Conservation (phyloP, 2,113 vertebrate genomes). For the Nesospiza acunhae region DNA sequence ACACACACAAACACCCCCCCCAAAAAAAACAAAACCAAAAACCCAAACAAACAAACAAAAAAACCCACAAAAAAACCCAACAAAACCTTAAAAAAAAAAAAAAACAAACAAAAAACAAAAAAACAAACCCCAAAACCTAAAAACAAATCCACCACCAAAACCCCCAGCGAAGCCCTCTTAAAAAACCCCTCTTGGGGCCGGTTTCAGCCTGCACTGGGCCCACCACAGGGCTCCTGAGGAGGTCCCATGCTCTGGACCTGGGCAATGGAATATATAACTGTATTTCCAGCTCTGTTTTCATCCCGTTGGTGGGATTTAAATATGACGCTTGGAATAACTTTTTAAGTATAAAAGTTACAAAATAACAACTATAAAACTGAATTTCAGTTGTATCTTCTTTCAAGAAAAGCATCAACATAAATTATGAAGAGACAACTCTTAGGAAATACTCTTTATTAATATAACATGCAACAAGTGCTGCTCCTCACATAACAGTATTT, state of each 20-base stretch:
- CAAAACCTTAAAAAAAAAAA: too few species aligned
- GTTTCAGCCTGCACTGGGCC: background rate
- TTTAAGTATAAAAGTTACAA: background rate
- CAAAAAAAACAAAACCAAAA: too few species aligned
- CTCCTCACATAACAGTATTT: background rate
- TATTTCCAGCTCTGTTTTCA: background rate
- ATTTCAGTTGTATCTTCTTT: background rate
- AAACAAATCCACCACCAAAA: background rate
- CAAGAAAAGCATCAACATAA: background rate
- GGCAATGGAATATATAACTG: background rate
- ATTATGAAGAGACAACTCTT: background rate
- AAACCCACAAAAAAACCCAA: too few species aligned
- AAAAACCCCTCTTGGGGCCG: rapidly evolving
- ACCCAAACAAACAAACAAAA: too few species aligned
- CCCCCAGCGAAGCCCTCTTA: rapidly evolving
- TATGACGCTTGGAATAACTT: background rate
- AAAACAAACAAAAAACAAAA: too few species aligned
- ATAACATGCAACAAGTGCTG: background rate
- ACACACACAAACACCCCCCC: too few species aligned
- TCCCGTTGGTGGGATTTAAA: background rate
- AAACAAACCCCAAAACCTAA: too few species aligned
- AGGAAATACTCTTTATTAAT: background rate
- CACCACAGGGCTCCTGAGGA: background rate
- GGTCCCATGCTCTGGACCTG: rapidly evolving
- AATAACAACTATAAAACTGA: background rate